A percentile compares a stretch with the other conserved stretches of the same genome.
Conservation (phyloP, 2,888 invertebrate genomes). For the Lasioglossum pauxillum region DNA sequence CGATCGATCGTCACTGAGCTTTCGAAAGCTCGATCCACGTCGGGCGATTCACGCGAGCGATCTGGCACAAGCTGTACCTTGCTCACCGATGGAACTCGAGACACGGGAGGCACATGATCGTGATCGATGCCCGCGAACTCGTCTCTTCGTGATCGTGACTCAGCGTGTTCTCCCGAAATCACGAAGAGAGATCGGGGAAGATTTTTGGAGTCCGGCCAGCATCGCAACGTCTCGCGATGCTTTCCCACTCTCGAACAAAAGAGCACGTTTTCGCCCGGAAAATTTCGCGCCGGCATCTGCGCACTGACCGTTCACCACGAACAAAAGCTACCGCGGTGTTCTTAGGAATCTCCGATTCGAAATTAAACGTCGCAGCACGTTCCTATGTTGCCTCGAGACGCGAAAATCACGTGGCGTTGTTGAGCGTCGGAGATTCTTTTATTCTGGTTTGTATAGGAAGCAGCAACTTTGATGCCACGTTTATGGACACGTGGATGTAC, state of each 20-base stretch:
- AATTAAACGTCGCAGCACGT: neutral
- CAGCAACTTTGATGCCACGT: too few species aligned
- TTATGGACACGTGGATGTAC: too few species aligned
- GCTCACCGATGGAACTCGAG: slow-evolving; percentile 36
- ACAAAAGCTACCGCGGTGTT: neutral
- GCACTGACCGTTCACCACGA: neutral
- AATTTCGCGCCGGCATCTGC: slow-evolving; percentile 32
- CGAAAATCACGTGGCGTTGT: neutral
- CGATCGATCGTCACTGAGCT: slow-evolving; percentile 17
- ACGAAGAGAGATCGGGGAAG: slow-evolving; percentile 30
- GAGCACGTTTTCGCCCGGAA: slow-evolving; percentile 39
- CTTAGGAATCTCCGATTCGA: neutral
- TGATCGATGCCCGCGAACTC: slow-evolving; percentile 68
- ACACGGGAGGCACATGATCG: slow-evolving; percentile 71
- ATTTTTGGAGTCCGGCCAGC: slow-evolving; percentile 70
- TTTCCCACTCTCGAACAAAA: slow-evolving; percentile 59
- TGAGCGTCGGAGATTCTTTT: neutral
- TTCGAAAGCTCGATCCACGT: slow-evolving; percentile 38
- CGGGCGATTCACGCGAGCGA: slow-evolving; percentile 42
- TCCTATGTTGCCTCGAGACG: too few species aligned
- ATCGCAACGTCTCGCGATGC: slow-evolving; percentile 24
- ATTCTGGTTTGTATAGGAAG: too few species aligned
- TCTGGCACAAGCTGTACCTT: slow-evolving; percentile 48
- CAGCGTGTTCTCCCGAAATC: slow-evolving; percentile 75
- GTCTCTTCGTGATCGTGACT: slow-evolving; percentile 75